Base-by-base conservation (phyloP, 2,797 vertebrate species). In the Chiropotes sagulatus region DNA sequence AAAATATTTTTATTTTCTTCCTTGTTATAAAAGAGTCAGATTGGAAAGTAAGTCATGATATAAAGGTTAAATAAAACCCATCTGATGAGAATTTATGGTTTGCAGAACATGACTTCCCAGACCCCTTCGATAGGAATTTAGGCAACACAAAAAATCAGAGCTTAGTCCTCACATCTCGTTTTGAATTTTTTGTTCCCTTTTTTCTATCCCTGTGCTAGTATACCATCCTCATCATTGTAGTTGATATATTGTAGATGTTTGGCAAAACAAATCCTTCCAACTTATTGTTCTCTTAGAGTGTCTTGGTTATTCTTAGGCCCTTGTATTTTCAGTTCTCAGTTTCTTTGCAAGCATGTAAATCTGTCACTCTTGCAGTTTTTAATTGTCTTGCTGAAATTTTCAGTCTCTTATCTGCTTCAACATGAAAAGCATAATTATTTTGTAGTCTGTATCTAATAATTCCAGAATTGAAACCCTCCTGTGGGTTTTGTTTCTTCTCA, bases 241-340 rank as follows among this genome's bases (percentile, higher is more conserved):
- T 48, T 75, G 82, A 36, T 64, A 36, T 4, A 52, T 73, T 86
- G 67, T 94, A 82, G 30, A 52, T 94, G 26, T 54, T 79, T 94
- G 48, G 4, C 13, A 79, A 61, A 96, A 89, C 30, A 86, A 36
- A 11, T 83, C 46, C 41, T 85, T 22, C 15, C 44, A 79, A 24
- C 13, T 88, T 96, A 70, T 0, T 83, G 19, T 48, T 90, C 57
- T 93, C 0, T 76, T 44, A 96, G 28, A 94, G 22, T 79, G 28
- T 90, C 89, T 75, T 93, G 4, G 33, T 95, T 97, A 84, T 93
- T 97, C 44, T 96, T 97, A 91, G 46, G 28, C 6, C 81, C 88
- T 94, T 70, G 4, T 89, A 83, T 94, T 96, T 96, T 94, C 50
- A 95, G 39, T 95, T 96, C 79, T 96, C 89, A 94, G 72, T 95